These are phyloP conservation scores for Eupithecia vulgata DNA, from an alignment of 2,888 invertebrate genomes.

Conservation along the genomic window DNA sequence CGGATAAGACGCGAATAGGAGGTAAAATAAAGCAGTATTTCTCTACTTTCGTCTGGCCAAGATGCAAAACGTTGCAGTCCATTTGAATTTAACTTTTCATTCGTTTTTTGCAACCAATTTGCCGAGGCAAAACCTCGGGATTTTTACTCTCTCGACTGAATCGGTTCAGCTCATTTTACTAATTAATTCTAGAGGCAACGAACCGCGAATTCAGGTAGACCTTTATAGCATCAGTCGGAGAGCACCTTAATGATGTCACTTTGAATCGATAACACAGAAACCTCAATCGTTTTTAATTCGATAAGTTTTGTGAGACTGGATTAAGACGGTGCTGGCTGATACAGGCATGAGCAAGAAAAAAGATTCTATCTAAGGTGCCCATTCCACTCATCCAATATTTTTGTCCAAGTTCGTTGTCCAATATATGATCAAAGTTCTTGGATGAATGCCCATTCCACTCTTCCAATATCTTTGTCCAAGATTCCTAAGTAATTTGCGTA, in stretches of 20 bases:
- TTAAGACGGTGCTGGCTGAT: not conserved
- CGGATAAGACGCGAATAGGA: constrained; percentile 31
- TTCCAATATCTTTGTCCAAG: too few relatives aligned
- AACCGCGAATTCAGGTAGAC: constrained; percentile 39
- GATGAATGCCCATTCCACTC: too few relatives aligned
- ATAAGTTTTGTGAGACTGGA: constrained; percentile 1
- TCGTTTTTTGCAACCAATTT: constrained; percentile 13
- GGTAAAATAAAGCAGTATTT: constrained; percentile 30
- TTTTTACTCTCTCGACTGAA: constrained; percentile 2
- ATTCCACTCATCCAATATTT: too few relatives aligned
- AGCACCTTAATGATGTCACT: constrained; percentile 27
- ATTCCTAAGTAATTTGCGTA: too few relatives aligned
- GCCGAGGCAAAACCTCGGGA: constrained; percentile 10
- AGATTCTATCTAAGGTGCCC: too few relatives aligned
- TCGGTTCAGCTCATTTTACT: constrained; percentile 16
- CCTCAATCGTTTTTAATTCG: not conserved
- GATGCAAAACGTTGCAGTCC: constrained; percentile 8
- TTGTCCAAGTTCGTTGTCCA: too few relatives aligned
- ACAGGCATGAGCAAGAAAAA: not conserved
- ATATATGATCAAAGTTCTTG: too few relatives aligned
- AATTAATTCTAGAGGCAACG: constrained; percentile 37
- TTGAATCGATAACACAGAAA: not conserved
- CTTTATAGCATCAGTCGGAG: constrained; percentile 12
- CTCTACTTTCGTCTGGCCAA: constrained; percentile 15
- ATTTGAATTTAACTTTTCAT: not conserved